Evolutionary conservation across 2,797 vertebrate species (phyloP).

Genomic region (Coregonus sp.): DNA sequence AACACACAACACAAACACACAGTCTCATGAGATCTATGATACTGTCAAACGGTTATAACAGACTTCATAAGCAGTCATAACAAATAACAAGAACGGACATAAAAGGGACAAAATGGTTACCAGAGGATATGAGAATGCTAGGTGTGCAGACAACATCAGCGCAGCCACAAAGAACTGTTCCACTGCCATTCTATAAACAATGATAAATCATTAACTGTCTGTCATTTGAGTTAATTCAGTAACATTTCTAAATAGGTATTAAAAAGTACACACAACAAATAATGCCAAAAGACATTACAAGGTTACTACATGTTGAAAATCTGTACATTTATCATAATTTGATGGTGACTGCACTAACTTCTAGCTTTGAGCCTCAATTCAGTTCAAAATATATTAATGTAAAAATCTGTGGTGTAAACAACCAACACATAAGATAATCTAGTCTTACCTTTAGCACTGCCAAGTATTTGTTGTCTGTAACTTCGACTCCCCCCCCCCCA

Average conservation of each 20-base stretch:
- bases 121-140: constrained; percentile 31
- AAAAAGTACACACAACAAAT: constrained; percentile 10
- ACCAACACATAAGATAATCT: constrained; percentile 14
- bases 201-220: not conserved
- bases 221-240: constrained; percentile 7
- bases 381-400: not conserved
- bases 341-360: not conserved
- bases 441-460: constrained; percentile 6
- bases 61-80: not conserved
- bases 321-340: not conserved
- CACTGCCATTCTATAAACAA: constrained; percentile 53
- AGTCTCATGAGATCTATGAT: not conserved
- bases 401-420: not conserved
- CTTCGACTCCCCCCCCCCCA: constrained; percentile 18
- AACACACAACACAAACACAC: constrained; percentile 13
- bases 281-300: not conserved
- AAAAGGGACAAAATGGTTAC: constrained; percentile 41
- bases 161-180: constrained; percentile 43
- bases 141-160: constrained; percentile 33
- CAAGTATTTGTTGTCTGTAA: not conserved
- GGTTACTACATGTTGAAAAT: not conserved
- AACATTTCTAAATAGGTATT: not conserved
- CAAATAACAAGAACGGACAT: not conserved
- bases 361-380: constrained; percentile 6
- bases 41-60: not conserved